Evolutionary conservation across 2,113 vertebrate genomes (phyloP).

Genomic region (Spilogale gracilis): DNA sequence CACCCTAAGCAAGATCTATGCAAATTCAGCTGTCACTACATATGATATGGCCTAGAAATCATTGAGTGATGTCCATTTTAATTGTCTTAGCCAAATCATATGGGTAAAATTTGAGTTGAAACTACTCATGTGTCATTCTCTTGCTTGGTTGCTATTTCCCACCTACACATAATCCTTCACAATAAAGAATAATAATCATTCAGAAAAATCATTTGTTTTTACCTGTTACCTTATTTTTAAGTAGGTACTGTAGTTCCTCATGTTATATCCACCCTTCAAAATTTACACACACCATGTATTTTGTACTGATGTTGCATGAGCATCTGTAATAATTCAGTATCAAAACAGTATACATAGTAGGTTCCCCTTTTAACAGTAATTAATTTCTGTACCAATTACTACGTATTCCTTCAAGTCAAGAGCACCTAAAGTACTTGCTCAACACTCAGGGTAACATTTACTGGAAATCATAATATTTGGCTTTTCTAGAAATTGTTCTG

Average conservation of each 20-base stretch:
- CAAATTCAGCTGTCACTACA: constrained; percentile 57
- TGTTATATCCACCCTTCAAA: background rate
- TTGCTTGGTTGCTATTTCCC: background rate
- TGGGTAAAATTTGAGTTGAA: constrained; percentile 13
- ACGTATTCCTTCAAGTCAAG: constrained; percentile 31
- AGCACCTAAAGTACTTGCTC: background rate
- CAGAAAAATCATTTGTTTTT: background rate
- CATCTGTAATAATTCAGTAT: background rate
- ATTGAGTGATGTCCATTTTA: constrained; percentile 58
- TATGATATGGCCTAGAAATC: constrained; percentile 71
- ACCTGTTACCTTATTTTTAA: constrained; percentile 1
- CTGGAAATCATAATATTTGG: background rate
- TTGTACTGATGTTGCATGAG: background rate
- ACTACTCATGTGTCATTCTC: background rate
- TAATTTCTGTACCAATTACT: constrained; percentile 27
- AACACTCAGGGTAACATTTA: constrained; percentile 21
- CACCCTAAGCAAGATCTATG: constrained; percentile 51
- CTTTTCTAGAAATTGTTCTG: constrained; percentile 61
- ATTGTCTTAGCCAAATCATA: constrained; percentile 53
- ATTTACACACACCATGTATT: background rate
- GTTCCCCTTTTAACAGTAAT: constrained; percentile 27
- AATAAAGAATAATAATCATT: background rate
- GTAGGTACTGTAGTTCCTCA: background rate
- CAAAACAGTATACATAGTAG: background rate
- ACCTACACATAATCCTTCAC: background rate